Percentiles rank a stretch among this genome's conserved stretches.
These are phyloP conservation scores for Protomyctophum bolini DNA, from an alignment of 2,113 vertebrate species.

Conservation along the genomic window DNA sequence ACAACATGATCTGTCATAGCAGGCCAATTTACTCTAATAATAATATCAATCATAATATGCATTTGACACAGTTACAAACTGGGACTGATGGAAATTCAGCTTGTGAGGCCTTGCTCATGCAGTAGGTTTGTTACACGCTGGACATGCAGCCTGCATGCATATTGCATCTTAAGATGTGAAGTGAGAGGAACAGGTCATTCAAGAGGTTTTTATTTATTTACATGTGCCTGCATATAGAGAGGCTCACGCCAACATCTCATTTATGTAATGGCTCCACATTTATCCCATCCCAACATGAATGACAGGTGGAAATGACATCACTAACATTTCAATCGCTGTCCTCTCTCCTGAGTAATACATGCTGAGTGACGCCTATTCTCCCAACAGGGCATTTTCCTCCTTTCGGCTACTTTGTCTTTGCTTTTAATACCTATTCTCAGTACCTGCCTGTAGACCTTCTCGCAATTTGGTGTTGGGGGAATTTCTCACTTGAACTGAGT, in stretches of 20 bases:
- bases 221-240: conserved; percentile 41
- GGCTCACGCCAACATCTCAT: conserved; percentile 70
- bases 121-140: not conserved
- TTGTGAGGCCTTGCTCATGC: too few relatives aligned
- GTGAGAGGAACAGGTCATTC: conserved; percentile 13
- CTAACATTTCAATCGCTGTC: conserved; percentile 67
- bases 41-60: too few relatives aligned
- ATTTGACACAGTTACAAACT: too few relatives aligned
- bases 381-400: conserved; percentile 47
- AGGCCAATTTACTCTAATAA: too few relatives aligned
- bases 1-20: too few relatives aligned
- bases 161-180: not conserved
- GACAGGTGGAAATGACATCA: conserved; percentile 76
- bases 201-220: conserved; percentile 33
- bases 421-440: not conserved
- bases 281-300: conserved; percentile 62
- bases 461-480: too few relatives aligned
- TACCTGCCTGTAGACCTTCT: too few relatives aligned
- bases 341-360: conserved; percentile 60
- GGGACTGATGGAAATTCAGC: too few relatives aligned
- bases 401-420: conserved; percentile 45
- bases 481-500: too few relatives aligned
- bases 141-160: not conserved
- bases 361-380: conserved; percentile 59
- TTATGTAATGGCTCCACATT: conserved; percentile 73